phyloP scores from a whole-genome alignment of 2,797 vertebrate species.

The Phalanger gymnotis region DNA sequence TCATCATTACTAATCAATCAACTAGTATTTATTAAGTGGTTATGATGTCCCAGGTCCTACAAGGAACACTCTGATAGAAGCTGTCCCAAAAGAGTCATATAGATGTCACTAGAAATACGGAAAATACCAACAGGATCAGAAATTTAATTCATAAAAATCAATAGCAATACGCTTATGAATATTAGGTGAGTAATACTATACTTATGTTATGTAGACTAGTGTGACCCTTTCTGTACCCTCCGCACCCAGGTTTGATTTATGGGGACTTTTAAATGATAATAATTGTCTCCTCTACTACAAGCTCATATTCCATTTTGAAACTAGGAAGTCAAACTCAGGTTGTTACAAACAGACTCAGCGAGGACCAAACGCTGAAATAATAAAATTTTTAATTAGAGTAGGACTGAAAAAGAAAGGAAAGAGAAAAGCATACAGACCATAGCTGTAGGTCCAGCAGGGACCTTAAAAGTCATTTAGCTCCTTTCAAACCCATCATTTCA shows the following conservation, averaged over 20 bases:
- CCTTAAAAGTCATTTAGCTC: neutral
- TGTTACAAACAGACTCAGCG: neutral
- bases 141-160: neutral
- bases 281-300: neutral
- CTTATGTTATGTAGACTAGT: neutral
- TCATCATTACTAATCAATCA: neutral
- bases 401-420: neutral
- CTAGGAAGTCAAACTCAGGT: neutral
- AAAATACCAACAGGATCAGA: neutral
- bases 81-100: neutral
- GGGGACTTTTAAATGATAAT: neutral
- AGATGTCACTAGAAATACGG: neutral
- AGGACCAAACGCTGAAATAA: neutral
- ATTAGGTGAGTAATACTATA: neutral
- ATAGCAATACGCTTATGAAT: neutral
- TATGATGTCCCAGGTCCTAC: neutral
- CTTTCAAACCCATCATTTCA: neutral
- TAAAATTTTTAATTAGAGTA: neutral
- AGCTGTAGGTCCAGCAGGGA: neutral
- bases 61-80: neutral
- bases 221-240: neutral
- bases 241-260: neutral
- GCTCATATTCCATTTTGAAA: neutral
- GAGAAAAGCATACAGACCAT: neutral
- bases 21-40: neutral